phyloP scores from a whole-genome alignment of 2,888 invertebrate species.

The Rugalucina vietnamica region DNA sequence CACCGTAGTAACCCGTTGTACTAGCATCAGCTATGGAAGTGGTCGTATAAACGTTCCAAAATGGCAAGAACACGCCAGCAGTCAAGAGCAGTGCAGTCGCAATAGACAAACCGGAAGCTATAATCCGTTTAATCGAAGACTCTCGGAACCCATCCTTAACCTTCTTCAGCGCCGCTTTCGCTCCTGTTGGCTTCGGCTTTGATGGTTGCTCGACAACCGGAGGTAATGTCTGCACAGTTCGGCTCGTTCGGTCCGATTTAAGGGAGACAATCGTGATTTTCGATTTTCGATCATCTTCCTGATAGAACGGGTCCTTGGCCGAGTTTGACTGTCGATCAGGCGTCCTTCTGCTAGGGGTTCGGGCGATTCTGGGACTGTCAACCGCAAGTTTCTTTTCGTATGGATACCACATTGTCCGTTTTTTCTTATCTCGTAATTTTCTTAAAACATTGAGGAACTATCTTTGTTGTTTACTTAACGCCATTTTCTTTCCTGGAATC shows the following conservation, averaged over 20 bases:
- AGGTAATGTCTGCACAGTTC: constrained; percentile 58
- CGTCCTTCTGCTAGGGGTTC: background rate
- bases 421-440: too few relatives aligned
- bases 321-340: background rate
- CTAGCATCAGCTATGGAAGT: constrained; percentile 24
- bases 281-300: constrained; percentile 54
- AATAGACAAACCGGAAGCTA: constrained; percentile 48
- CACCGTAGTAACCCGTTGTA: constrained; percentile 58
- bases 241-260: constrained; percentile 55
- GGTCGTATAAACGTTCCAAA: constrained; percentile 61
- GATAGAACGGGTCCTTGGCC: constrained; percentile 30
- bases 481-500: too few relatives aligned
- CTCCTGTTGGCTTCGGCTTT: constrained; percentile 23
- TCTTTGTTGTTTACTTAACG: too few relatives aligned
- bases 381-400: background rate
- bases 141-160: constrained; percentile 51
- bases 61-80: constrained; percentile 56
- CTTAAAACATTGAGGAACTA: too few relatives aligned
- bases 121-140: constrained; percentile 57
- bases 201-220: constrained; percentile 37
- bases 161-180: constrained; percentile 26
- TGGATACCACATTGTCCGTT: constrained; percentile 14
- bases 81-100: constrained; percentile 44
- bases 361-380: background rate
- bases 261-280: constrained; percentile 59